Evolutionary conservation across 2,113 vertebrate genomes (phyloP).

Genomic region (Thermophis baileyi): DNA sequence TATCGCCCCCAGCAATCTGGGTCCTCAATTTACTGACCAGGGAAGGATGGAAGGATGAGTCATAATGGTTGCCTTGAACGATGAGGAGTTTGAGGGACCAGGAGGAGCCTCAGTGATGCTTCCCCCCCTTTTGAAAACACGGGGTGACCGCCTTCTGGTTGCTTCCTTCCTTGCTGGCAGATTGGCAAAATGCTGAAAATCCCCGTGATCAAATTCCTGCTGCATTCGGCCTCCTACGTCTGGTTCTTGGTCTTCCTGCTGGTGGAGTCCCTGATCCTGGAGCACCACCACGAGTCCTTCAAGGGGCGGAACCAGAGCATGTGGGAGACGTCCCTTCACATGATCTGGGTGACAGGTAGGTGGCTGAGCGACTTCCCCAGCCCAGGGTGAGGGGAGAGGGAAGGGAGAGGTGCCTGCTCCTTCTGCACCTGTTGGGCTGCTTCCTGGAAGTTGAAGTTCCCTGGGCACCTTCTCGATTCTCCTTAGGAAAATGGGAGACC

Average conservation of each 20-base stretch:
- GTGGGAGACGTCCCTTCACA: slow-evolving; percentile 84
- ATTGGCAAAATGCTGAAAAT: slow-evolving; percentile 77
- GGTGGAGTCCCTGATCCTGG: slow-evolving; percentile 84
- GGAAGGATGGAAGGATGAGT: too few relatives aligned
- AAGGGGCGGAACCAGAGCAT: slow-evolving; percentile 75
- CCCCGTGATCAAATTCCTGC: slow-evolving; percentile 86
- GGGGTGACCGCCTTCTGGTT: background rate
- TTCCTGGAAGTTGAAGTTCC: background rate
- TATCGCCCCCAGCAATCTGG: too few relatives aligned
- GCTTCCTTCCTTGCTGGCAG: slow-evolving; percentile 47
- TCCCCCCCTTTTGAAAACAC: background rate
- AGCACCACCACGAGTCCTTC: slow-evolving; percentile 73
- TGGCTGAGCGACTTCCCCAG: accelerated
- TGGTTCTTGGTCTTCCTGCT: slow-evolving; percentile 88
- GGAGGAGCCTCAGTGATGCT: background rate
- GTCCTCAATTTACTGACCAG: too few relatives aligned
- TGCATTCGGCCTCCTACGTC: slow-evolving; percentile 86
- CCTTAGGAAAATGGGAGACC: background rate
- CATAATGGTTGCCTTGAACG: background rate
- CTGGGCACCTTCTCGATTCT: background rate
- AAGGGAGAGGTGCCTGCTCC: background rate
- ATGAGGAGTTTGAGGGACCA: background rate
- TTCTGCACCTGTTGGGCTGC: background rate
- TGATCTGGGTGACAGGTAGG: slow-evolving; percentile 91
- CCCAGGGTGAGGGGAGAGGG: background rate